phyloP scores from a whole-genome alignment of 2,113 vertebrate species.

The Alouatta palliata region DNA sequence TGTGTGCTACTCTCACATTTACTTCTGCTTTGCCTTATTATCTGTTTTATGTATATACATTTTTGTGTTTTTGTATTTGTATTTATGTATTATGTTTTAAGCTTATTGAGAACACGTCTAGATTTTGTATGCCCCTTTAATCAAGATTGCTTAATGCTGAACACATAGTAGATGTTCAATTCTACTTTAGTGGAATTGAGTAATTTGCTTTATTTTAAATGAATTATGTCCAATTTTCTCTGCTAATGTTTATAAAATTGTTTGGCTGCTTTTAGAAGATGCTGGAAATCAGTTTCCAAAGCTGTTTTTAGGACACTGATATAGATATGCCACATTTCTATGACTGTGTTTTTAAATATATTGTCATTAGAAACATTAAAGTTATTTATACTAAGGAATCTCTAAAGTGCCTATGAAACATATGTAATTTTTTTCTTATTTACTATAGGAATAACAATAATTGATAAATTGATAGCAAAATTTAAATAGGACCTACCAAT shows the following conservation, averaged over 20 bases:
- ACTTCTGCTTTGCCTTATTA: neutral
- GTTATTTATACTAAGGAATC: constrained; percentile 26
- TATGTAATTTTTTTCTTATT: constrained; percentile 17
- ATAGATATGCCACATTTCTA: constrained; percentile 9
- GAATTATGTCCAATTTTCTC: constrained; percentile 24
- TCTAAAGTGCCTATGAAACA: neutral
- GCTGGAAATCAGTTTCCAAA: constrained; percentile 45
- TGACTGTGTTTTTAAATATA: constrained; percentile 27
- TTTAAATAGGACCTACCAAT: neutral
- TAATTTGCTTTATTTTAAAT: constrained; percentile 59
- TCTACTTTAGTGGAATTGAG: neutral
- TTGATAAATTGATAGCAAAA: neutral
- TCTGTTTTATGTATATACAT: neutral
- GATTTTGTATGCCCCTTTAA: neutral
- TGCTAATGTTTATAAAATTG: constrained; percentile 26
- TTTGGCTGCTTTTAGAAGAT: neutral
- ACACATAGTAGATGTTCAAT: neutral
- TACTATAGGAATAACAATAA: neutral
- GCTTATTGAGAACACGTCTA: neutral
- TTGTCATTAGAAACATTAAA: neutral
- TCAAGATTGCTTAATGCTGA: neutral
- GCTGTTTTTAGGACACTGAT: constrained; percentile 14
- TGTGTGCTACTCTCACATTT: constrained; percentile 24
- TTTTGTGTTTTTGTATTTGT: neutral
- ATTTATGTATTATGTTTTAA: neutral